Conservation (phyloP, 1,140 invertebrate species). For the Sogatella furcifera region DNA sequence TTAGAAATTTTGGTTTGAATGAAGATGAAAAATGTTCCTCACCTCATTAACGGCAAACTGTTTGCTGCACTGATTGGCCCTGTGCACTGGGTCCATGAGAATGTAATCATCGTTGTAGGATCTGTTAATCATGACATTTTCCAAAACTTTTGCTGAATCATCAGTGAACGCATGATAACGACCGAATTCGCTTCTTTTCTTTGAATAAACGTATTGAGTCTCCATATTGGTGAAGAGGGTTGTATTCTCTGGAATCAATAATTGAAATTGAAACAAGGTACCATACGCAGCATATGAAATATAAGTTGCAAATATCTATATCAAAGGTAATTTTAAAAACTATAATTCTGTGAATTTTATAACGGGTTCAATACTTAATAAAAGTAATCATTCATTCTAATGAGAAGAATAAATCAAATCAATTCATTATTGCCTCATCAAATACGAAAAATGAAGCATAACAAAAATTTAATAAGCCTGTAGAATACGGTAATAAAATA, state of each 20-base stretch:
- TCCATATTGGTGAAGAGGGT: slow-evolving; percentile 34
- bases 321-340: too few relatives aligned
- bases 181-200: slow-evolving; percentile 56
- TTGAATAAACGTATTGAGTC: slow-evolving; percentile 49
- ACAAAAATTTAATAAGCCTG: too few relatives aligned
- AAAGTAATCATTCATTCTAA: too few relatives aligned
- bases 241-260: neutral
- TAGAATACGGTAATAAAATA: too few relatives aligned
- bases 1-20: neutral
- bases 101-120: slow-evolving; percentile 56
- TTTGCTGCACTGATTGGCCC: slow-evolving; percentile 48
- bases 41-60: slow-evolving; percentile 55
- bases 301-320: too few relatives aligned
- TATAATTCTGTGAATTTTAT: too few relatives aligned
- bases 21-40: neutral
- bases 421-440: too few relatives aligned
- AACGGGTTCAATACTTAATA: too few relatives aligned
- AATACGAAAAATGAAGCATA: too few relatives aligned
- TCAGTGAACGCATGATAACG: slow-evolving; percentile 60
- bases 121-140: slow-evolving; percentile 60
- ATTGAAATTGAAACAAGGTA: too few relatives aligned
- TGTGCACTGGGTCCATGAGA: slow-evolving; percentile 54
- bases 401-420: too few relatives aligned
- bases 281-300: too few relatives aligned
- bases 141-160: slow-evolving; percentile 54